A percentile compares a stretch with the other conserved stretches of the same genome.
Evolutionary conservation across 2,888 invertebrate species (phyloP).

Genomic region (Drosophila algonquin): DNA sequence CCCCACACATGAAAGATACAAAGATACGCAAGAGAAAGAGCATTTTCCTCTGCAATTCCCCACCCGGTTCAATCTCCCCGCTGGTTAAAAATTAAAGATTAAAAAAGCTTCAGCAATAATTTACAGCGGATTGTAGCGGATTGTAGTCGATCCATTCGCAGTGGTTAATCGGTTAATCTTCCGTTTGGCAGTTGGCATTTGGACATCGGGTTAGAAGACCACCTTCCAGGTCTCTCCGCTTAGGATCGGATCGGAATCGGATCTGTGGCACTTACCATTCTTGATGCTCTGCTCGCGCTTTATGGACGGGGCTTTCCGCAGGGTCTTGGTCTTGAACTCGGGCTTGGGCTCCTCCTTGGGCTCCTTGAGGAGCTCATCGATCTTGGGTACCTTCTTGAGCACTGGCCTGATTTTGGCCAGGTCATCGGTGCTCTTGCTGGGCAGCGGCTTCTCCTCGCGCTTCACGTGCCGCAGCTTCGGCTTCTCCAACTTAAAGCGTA

Average conservation of each 20-base stretch:
- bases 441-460: conserved; percentile 82
- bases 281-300: conserved; percentile 81
- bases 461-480: conserved; percentile 83
- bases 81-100: conserved; percentile 50
- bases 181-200: conserved; percentile 39
- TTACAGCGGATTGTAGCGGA: conserved; percentile 59
- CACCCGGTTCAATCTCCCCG: not conserved
- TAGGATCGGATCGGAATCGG: not conserved
- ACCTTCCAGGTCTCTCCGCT: conserved; percentile 16
- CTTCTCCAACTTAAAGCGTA: conserved; percentile 82
- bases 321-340: conserved; percentile 83
- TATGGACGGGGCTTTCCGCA: conserved; percentile 82
- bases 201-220: conserved; percentile 42
- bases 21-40: conserved; percentile 1
- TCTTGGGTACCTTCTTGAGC: conserved; percentile 83
- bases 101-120: conserved; percentile 61
- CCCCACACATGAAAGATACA: conserved; percentile 16
- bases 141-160: conserved; percentile 57
- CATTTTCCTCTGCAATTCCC: conserved; percentile 16
- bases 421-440: conserved; percentile 82
- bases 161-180: conserved; percentile 68
- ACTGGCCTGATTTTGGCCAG: conserved; percentile 82
- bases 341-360: conserved; percentile 81
- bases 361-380: conserved; percentile 82
- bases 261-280: conserved; percentile 77